Conservation (phyloP, 2,797 vertebrate genomes). For the Eulemur albifrons region DNA sequence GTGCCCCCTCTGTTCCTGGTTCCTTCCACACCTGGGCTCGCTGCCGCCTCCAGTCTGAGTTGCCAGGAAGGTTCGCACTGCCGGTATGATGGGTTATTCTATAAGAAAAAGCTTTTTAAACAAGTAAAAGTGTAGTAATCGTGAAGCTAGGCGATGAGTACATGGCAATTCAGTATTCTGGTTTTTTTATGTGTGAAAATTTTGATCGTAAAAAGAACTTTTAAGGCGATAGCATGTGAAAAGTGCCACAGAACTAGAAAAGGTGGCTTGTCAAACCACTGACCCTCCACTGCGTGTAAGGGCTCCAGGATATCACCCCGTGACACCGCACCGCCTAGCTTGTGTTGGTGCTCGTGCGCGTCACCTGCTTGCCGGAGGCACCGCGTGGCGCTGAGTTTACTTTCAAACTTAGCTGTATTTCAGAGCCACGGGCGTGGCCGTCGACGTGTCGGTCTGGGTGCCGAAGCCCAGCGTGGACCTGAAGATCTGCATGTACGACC, state of each 20-base stretch:
- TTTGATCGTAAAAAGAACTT: not conserved
- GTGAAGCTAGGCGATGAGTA: not conserved
- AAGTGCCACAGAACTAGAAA: not conserved
- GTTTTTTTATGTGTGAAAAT: not conserved
- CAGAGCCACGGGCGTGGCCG: constrained; percentile 83
- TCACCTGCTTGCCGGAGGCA: rapidly evolving
- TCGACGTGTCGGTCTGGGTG: constrained; percentile 90
- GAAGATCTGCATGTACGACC: constrained; percentile 93
- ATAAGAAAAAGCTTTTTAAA: not conserved
- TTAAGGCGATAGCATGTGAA: not conserved
- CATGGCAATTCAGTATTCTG: rapidly evolving
- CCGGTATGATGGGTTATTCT: too few species aligned
- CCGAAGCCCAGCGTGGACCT: constrained; percentile 88
- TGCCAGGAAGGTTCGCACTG: rapidly evolving
- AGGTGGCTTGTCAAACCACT: too few species aligned
- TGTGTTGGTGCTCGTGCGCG: rapidly evolving
- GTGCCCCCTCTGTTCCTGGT: not conserved
- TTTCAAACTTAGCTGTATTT: constrained; percentile 80
- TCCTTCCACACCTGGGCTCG: not conserved
- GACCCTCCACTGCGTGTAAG: rapidly evolving
- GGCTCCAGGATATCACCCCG: too few species aligned
- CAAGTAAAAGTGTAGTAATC: not conserved
- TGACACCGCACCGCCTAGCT: rapidly evolving
- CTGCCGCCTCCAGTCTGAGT: not conserved
- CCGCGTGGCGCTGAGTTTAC: rapidly evolving